Conservation (phyloP, 2,888 invertebrate genomes). For the Cheiracanthium punctorium region DNA sequence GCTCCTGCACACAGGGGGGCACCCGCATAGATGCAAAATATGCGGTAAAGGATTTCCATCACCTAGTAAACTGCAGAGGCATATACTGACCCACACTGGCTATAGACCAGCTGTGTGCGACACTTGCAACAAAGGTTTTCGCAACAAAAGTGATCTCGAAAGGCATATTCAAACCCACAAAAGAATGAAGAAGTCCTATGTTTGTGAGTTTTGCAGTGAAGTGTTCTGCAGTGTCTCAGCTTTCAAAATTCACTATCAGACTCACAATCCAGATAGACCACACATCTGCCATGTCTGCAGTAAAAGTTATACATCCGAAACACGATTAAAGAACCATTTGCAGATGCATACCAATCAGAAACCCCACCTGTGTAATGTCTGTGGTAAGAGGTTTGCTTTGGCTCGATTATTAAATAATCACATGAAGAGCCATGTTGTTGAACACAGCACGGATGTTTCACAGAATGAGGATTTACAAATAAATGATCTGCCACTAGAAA, state of each 20-base stretch:
- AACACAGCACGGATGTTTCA: not conserved
- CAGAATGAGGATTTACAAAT: not conserved
- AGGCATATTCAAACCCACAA: conserved; percentile 16
- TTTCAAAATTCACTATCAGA: not conserved
- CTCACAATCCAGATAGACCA: not conserved
- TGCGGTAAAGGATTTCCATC: conserved; percentile 22
- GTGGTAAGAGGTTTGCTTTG: not conserved
- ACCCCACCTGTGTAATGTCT: conserved; percentile 6
- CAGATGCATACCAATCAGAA: not conserved
- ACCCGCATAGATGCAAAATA: conserved; percentile 1
- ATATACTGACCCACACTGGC: conserved; percentile 12
- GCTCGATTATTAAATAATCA: not conserved
- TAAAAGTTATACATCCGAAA: conserved; percentile 11
- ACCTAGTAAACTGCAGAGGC: conserved; percentile 19
- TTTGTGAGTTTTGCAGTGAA: not conserved
- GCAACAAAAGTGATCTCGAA: conserved; percentile 15
- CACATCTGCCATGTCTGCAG: conserved; percentile 7
- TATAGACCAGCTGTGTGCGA: conserved; percentile 4
- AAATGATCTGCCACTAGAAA: conserved; percentile 1
- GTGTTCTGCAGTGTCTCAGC: not conserved
- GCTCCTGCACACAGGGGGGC: conserved; percentile 5
- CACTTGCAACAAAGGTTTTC: conserved; percentile 1
- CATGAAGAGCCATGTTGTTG: not conserved
- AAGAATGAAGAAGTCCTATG: not conserved
- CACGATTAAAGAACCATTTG: conserved; percentile 15